phyloP scores from a whole-genome alignment of 2,113 vertebrate genomes.

The Rhinichthys klamathensis region DNA sequence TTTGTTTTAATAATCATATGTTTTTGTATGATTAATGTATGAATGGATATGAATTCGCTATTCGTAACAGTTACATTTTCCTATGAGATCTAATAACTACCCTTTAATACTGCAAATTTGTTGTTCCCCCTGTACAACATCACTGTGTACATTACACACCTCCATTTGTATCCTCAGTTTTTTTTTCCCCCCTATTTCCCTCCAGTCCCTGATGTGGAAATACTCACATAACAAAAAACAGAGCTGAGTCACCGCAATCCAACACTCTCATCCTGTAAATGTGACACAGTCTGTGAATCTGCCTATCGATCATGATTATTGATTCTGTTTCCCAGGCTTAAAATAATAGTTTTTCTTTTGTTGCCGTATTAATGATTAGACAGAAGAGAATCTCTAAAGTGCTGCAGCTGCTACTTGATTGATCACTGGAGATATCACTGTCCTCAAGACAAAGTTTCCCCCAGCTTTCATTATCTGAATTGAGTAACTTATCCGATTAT shows the following conservation, averaged over 20 bases:
- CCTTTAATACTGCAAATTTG: neutral
- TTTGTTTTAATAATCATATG: too few species aligned
- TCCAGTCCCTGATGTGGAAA: slow-evolving; percentile 26
- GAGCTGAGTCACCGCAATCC: slow-evolving; percentile 32
- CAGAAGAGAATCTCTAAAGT: slow-evolving; percentile 78
- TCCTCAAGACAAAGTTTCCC: slow-evolving; percentile 80
- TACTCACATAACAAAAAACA: slow-evolving; percentile 10
- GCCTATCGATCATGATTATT: slow-evolving; percentile 80
- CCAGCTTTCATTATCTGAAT: slow-evolving; percentile 83
- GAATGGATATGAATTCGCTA: too few species aligned
- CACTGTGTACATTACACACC: neutral
- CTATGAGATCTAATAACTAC: too few species aligned
- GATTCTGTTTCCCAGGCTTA: slow-evolving; percentile 77
- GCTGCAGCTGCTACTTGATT: slow-evolving; percentile 79
- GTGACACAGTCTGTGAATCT: slow-evolving; percentile 76
- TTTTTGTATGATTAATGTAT: too few species aligned
- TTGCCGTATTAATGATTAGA: slow-evolving; percentile 80
- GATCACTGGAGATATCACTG: slow-evolving; percentile 80
- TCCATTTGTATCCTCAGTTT: neutral
- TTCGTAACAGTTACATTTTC: too few species aligned
- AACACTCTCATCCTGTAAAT: slow-evolving; percentile 46
- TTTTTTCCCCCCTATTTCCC: neutral
- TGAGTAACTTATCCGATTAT: slow-evolving; percentile 76
- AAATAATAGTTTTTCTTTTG: slow-evolving; percentile 80
- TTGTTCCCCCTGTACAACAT: neutral